Evolutionary conservation across 2,113 vertebrate species (phyloP), one percentile per base, ranked within the genome.

Genomic region (Gyps fulvus): DNA sequence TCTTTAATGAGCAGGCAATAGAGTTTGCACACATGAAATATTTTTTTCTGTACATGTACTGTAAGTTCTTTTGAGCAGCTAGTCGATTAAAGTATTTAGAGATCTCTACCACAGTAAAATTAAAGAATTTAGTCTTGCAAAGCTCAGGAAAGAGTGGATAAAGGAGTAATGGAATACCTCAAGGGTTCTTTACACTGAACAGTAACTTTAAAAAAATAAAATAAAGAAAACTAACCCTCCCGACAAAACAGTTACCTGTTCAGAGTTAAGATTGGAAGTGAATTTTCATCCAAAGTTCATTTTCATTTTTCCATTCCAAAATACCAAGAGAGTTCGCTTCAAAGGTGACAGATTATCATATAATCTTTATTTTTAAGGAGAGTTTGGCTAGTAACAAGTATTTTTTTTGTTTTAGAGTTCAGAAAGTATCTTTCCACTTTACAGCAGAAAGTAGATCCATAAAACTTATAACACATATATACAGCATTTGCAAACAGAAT

Each of bases 1-100:
- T 89, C 90, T 89, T 74, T 94, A 97, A 97, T 85, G 79, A 97
- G 94, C 21, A 96, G 23, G 67, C 70, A 83, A 70, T 23, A 86
- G 69, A 87, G 57, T 71, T 58, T 58, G 61, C 88, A 89, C 34
- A 91, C 29, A 74, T 40, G 29, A 95, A 61, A 29, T 87, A 91
- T 50, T 11, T 83, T 82, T 93, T 93, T 78, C 59, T 42, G 50
- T 54, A 79, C 12, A 50, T 2, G 36, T 42, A 78, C 36, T 85
- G 43, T 83, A 83, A 52, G 27, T 66, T 87, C 62, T 79, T 89
- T 80, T 59, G 26, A 77, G 85, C 29, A 92, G 84, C 45, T 83
- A 92, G 43, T 17, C 43, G 23, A 61, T 31, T 23, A 8, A 90
- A 94, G 40, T 89, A 67, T 89, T 94, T 80, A 52, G 85, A 81